Conservation (phyloP, 2,888 invertebrate species). For the Cataglyphis livida region DNA sequence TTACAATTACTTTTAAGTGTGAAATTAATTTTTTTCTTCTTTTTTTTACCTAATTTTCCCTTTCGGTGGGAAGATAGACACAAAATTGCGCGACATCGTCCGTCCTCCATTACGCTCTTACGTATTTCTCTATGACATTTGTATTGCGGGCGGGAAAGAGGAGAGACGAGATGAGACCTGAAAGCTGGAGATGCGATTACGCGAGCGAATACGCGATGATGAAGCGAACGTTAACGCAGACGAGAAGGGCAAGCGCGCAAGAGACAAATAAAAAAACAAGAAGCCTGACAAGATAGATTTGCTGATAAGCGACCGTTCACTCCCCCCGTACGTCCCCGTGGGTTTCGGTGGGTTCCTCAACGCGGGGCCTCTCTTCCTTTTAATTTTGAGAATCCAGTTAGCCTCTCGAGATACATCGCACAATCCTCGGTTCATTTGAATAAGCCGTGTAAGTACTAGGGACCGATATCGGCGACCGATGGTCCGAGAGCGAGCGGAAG, state of each 20-base stretch:
- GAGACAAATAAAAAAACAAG: constrained; percentile 60
- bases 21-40: not conserved
- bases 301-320: constrained; percentile 32
- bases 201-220: constrained; percentile 66
- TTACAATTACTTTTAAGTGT: not conserved
- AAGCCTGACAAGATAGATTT: constrained; percentile 14
- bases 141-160: constrained; percentile 45
- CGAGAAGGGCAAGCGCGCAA: constrained; percentile 24
- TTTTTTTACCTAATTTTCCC: too few species aligned
- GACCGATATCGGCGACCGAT: constrained; percentile 40
- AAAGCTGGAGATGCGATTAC: constrained; percentile 52
- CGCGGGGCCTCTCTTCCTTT: constrained; percentile 75
- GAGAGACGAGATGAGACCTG: not conserved
- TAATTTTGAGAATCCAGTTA: constrained; percentile 84
- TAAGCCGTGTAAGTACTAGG: constrained; percentile 83
- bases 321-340: constrained; percentile 1
- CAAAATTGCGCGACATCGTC: not conserved
- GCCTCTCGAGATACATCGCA: constrained; percentile 80
- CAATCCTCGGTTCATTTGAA: constrained; percentile 83
- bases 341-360: constrained; percentile 53
- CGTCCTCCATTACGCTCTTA: too few species aligned
- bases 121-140: not conserved
- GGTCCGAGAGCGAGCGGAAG: constrained; percentile 36
- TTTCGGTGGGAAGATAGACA: not conserved
- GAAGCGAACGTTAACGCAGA: constrained; percentile 59